A percentile compares a stretch with the other conserved stretches of the same genome.
phyloP scores from a whole-genome alignment of 2,797 vertebrate genomes.

The Sylvilagus floridanus region DNA sequence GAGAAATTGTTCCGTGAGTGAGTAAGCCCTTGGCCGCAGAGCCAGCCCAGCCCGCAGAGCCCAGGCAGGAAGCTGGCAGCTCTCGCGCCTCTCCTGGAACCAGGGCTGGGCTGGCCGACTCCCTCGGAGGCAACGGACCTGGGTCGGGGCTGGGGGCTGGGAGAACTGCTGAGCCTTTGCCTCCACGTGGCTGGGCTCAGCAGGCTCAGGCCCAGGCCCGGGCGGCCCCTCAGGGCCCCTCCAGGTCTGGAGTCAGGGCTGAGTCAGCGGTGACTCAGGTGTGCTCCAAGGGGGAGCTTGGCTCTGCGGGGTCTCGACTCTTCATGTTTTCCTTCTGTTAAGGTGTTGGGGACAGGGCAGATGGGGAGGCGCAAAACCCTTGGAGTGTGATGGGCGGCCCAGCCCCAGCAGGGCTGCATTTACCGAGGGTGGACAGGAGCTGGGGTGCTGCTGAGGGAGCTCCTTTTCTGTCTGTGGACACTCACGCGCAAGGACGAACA shows the following conservation, averaged over 20 bases:
- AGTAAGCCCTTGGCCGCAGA: slow-evolving; percentile 44
- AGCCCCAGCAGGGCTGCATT: rapidly evolving
- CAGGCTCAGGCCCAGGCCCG: neutral
- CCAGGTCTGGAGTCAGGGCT: neutral
- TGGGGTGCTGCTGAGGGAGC: neutral
- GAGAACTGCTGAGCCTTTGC: neutral
- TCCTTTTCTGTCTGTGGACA: neutral
- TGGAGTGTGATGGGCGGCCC: neutral
- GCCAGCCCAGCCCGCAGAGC: neutral
- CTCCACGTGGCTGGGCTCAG: neutral
- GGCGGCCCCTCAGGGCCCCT: rapidly evolving
- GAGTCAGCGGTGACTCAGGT: slow-evolving; percentile 70
- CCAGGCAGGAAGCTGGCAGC: slow-evolving; percentile 41
- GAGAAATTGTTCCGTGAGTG: slow-evolving; percentile 53
- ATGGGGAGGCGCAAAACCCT: neutral
- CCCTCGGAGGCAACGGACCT: neutral
- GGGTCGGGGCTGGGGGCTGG: neutral
- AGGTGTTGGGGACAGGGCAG: too few species aligned
- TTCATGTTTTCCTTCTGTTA: neutral
- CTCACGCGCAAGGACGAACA: neutral
- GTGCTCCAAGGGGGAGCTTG: neutral
- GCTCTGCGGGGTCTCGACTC: neutral
- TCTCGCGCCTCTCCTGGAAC: neutral
- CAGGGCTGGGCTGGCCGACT: neutral
- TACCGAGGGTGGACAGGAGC: neutral